Conservation (phyloP, 2,888 invertebrate genomes). For the Limnephilus lunatus region DNA sequence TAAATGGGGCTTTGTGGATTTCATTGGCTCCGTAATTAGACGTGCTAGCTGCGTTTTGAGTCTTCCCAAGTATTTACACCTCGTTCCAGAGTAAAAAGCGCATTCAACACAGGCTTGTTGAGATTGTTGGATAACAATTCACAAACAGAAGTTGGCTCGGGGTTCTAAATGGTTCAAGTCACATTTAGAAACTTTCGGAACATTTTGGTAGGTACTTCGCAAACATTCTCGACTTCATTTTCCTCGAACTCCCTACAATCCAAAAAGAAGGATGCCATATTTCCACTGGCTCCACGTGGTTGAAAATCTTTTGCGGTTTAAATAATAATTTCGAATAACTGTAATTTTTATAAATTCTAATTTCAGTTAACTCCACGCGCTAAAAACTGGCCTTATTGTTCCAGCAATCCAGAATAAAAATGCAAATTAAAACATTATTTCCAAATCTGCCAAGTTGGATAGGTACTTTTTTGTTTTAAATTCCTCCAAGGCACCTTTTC, state of each 20-base stretch:
- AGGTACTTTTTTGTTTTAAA: not conserved
- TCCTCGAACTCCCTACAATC: not conserved
- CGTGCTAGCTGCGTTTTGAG: too few relatives aligned
- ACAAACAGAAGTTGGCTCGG: too few relatives aligned
- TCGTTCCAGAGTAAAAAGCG: too few relatives aligned
- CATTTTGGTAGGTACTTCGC: too few relatives aligned
- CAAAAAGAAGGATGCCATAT: not conserved
- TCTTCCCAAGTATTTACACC: too few relatives aligned
- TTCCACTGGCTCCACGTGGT: not conserved
- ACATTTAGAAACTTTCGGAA: too few relatives aligned
- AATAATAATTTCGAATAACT: not conserved
- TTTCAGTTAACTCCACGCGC: not conserved
- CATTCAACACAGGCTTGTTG: too few relatives aligned
- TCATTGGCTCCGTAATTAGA: too few relatives aligned
- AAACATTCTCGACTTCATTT: not conserved
- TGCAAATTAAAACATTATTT: constrained; percentile 2
- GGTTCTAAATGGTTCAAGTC: too few relatives aligned
- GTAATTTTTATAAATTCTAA: not conserved
- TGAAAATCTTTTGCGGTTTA: not conserved
- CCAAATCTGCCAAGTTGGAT: not conserved
- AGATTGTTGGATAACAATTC: too few relatives aligned
- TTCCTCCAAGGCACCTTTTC: constrained; percentile 18
- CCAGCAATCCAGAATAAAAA: not conserved
- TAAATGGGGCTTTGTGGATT: too few relatives aligned
- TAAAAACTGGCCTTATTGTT: not conserved